Evolutionary conservation across 2,797 vertebrate species (phyloP), one percentile per base, ranked within the genome.

Genomic region (Melanotaenia trifasciata): DNA sequence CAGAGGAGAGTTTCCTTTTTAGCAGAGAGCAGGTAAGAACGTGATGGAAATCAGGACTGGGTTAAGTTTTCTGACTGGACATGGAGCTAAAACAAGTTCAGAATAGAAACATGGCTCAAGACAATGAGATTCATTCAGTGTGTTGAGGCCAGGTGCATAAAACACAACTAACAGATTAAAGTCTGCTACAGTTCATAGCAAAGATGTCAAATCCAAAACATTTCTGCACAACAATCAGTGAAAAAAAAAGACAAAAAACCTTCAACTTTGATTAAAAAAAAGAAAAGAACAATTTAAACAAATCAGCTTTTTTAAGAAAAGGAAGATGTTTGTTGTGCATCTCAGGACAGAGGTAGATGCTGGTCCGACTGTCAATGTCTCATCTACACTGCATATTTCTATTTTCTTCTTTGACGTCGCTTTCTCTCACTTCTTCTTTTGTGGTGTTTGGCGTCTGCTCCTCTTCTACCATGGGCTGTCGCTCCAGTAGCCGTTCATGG

Each of bases 401-500:
- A 72, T 78, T 57, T 83, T 79, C 68, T 67, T 83, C 70, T 78
- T 74, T 81, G 70, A 72, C 50, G 53, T 71, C 70, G 56, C 73
- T 58, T 63, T 86, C 69, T 74, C 57, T 72, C 64, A 76, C 77
- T 70, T 87, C 86, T 78, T 70, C 80, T 70, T 45, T 0, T 64
- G 47, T 58, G 67, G 67, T n/a, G 60, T 82, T 79, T 65, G 72
- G 64, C 64, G 26, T 76, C 78, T 13, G 20, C 78, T 91, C 76
- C 78, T 93, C 88, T 83, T 92, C 92, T 95, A 95, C 92, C 94
- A 93, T 3, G 93, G 92, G 83, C 94, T 95, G 94, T 95, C 94
- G 79, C 92, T 95, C 95, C 95, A 95, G 92, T 94, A 94, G 89
- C 95, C 94, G 70, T 93, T 95, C 89, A 94, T 91, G 38, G 94